phyloP scores from a whole-genome alignment of 2,113 vertebrate species.

The Hucho hucho region DNA sequence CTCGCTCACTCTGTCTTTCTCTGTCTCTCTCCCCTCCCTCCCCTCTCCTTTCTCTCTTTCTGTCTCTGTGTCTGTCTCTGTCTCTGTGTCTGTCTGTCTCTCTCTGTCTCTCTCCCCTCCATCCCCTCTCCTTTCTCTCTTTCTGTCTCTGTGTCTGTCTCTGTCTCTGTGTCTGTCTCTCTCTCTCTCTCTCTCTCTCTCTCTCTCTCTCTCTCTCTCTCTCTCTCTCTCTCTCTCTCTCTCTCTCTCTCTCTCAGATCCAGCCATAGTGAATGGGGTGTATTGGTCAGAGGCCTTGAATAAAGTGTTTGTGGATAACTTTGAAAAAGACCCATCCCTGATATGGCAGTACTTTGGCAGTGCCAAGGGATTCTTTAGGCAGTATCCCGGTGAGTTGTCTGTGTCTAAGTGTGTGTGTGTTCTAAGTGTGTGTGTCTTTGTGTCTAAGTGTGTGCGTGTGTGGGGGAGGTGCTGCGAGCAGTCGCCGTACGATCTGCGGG shows the following conservation, averaged over 20 bases:
- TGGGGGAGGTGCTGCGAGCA: constrained; percentile 43
- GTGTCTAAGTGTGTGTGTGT: not conserved
- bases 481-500: constrained; percentile 47
- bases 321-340: constrained; percentile 92
- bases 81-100: constrained; percentile 1
- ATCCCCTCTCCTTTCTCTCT: too few relatives aligned
- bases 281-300: constrained; percentile 98
- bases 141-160: not conserved
- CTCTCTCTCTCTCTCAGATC: constrained; percentile 73
- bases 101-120: not conserved
- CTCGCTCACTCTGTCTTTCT: constrained; percentile 25
- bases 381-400: constrained; percentile 88
- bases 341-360: constrained; percentile 99
- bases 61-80: not conserved
- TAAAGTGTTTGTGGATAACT: constrained; percentile 98
- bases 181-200: not conserved
- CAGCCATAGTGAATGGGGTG: constrained; percentile 95
- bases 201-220: not conserved
- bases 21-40: not conserved
- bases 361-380: constrained; percentile 97
- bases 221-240: not conserved
- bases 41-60: not conserved
- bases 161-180: not conserved
- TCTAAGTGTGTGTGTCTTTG: not conserved
- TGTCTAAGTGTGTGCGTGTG: not conserved